These are phyloP conservation scores for Stigmatopora argus DNA, from an alignment of 2,113 vertebrate species.

Conservation along the genomic window DNA sequence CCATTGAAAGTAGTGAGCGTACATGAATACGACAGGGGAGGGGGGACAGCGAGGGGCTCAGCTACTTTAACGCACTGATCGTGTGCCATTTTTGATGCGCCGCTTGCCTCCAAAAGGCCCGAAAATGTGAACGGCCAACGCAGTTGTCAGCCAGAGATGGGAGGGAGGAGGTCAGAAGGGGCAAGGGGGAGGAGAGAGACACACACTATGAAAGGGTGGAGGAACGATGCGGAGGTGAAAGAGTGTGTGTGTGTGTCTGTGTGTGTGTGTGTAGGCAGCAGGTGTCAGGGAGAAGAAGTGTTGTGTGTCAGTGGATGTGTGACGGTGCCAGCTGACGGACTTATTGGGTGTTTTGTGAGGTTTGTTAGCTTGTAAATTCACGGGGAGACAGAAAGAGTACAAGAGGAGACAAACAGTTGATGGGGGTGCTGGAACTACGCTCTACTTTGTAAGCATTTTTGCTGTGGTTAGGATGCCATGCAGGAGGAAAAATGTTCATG, in stretches of 20 bases:
- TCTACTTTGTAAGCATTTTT: not conserved
- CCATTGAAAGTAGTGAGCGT: constrained; percentile 11
- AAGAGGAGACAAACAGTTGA: constrained; percentile 2
- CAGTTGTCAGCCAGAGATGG: constrained; percentile 42
- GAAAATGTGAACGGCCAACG: constrained; percentile 61
- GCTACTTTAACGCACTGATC: constrained; percentile 68
- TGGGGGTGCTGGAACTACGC: not conserved
- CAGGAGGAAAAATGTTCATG: not conserved
- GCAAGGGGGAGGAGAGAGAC: constrained; percentile 27
- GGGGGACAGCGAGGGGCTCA: constrained; percentile 9
- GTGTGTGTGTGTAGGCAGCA: constrained; percentile 38
- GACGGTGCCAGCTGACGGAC: constrained; percentile 26
- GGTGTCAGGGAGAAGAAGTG: constrained; percentile 48
- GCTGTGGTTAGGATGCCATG: not conserved
- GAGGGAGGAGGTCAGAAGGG: constrained; percentile 40
- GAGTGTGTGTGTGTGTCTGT: constrained; percentile 29
- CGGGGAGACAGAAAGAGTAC: not conserved
- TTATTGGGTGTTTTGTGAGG: constrained; percentile 6
- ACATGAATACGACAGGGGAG: constrained; percentile 7
- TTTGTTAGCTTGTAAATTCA: not conserved
- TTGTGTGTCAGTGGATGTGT: constrained; percentile 29
- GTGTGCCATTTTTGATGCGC: constrained; percentile 40
- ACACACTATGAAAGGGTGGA: constrained; percentile 1
- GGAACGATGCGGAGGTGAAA: constrained; percentile 21
- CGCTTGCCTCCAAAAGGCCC: constrained; percentile 44